These are phyloP conservation scores for Scalopus aquaticus DNA, from an alignment of 2,113 vertebrate species.

Conservation along the genomic window DNA sequence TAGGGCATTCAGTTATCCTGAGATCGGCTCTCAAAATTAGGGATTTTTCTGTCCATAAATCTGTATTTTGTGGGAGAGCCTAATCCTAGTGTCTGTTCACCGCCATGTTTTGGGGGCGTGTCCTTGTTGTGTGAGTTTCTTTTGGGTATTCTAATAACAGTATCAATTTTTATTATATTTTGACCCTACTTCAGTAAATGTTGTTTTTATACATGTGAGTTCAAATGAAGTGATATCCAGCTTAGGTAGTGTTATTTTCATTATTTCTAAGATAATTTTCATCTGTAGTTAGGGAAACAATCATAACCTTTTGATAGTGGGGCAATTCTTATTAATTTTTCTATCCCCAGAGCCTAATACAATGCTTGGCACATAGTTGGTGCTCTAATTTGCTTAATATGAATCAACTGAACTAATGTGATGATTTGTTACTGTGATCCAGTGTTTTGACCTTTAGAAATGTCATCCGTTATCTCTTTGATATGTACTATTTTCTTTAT, in stretches of 20 bases:
- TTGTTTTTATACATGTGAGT: background rate
- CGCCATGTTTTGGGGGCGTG: no score
- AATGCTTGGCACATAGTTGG: background rate
- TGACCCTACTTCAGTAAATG: background rate
- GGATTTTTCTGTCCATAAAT: no score
- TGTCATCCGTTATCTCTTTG: background rate
- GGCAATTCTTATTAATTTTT: slow-evolving; percentile 13
- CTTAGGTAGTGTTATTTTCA: background rate
- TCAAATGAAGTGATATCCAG: slow-evolving; percentile 1
- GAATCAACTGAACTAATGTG: background rate
- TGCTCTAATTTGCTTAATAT: background rate
- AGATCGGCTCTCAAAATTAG: no score
- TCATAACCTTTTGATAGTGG: background rate
- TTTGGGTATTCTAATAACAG: background rate
- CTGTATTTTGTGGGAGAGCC: no score
- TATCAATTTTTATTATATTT: slow-evolving; percentile 42
- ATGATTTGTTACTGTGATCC: background rate
- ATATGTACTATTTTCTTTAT: background rate
- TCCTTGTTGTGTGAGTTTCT: slow-evolving; percentile 17
- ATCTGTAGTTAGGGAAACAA: background rate
- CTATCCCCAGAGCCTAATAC: background rate
- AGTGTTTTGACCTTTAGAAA: slow-evolving; percentile 10
- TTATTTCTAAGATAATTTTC: background rate
- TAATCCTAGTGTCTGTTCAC: no score
- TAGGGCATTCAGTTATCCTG: no score